Conservation (phyloP, 2,888 invertebrate species). For the Charanyca ferruginea region DNA sequence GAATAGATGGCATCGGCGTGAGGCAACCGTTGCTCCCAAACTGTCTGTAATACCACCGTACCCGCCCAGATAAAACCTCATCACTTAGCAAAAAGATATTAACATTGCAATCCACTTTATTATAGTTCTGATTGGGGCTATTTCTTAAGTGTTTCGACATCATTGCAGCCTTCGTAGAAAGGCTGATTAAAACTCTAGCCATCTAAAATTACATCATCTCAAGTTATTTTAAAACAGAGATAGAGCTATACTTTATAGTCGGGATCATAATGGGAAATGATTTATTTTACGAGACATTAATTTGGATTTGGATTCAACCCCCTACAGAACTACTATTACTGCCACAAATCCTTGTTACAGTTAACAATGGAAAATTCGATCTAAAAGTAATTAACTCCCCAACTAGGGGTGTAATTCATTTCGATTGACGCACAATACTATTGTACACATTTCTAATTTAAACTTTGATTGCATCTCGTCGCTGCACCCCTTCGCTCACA, state of each 20-base stretch:
- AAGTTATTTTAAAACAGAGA: slow-evolving; percentile 20
- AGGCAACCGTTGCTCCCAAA: slow-evolving; percentile 64
- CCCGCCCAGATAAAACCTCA: slow-evolving; percentile 60
- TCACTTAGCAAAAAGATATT: slow-evolving; percentile 62
- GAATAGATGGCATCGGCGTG: slow-evolving; percentile 57
- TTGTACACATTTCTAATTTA: slow-evolving; percentile 78
- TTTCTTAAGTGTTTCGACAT: slow-evolving; percentile 50
- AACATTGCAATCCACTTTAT: slow-evolving; percentile 57
- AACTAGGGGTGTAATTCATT: slow-evolving; percentile 72
- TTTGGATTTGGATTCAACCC: slow-evolving; percentile 41
- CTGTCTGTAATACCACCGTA: slow-evolving; percentile 49
- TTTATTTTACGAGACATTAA: slow-evolving; percentile 35
- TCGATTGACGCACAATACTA: slow-evolving; percentile 71
- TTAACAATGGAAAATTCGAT: slow-evolving; percentile 64
- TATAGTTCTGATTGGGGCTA: slow-evolving; percentile 51
- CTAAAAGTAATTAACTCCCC: slow-evolving; percentile 73
- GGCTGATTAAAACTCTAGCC: slow-evolving; percentile 17
- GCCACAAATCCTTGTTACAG: slow-evolving; percentile 53
- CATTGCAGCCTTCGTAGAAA: slow-evolving; percentile 37
- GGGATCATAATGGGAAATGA: neutral
- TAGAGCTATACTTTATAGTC: neutral
- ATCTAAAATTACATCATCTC: slow-evolving; percentile 26
- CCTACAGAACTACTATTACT: slow-evolving; percentile 26
- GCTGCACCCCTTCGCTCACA: slow-evolving; percentile 57
- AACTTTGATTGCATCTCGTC: slow-evolving; percentile 75